Evolutionary conservation across 2,888 invertebrate genomes (phyloP).

Genomic region (Deilephila porcellus): DNA sequence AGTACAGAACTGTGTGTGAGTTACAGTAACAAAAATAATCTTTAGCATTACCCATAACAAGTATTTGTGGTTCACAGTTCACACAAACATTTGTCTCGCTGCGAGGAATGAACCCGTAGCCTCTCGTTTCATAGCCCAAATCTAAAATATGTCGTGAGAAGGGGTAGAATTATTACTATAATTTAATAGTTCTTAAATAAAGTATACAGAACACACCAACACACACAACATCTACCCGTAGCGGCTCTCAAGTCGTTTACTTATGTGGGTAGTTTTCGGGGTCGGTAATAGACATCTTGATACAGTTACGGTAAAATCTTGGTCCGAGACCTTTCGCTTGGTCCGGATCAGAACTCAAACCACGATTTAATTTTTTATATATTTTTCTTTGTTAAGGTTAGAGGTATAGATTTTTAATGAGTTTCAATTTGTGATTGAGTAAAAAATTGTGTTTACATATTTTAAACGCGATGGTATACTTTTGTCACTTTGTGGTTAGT

Average conservation of each 20-base stretch:
- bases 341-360: not conserved
- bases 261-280: slow-evolving; percentile 23
- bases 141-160: too few species aligned
- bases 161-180: too few species aligned
- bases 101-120: too few species aligned
- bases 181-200: not conserved
- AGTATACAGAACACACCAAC: not conserved
- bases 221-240: too few species aligned
- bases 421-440: not conserved
- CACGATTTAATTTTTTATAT: not conserved
- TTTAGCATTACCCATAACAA: too few species aligned
- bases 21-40: too few species aligned
- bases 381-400: not conserved
- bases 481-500: too few species aligned
- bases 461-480: too few species aligned
- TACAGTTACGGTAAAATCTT: slow-evolving; percentile 12
- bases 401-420: not conserved
- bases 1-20: too few species aligned
- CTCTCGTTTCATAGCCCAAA: too few species aligned
- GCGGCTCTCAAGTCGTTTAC: not conserved
- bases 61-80: too few species aligned
- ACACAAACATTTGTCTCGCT: too few species aligned
- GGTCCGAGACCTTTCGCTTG: not conserved
- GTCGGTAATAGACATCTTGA: slow-evolving; percentile 26
- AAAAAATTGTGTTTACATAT: not conserved